A percentile compares a stretch with the other conserved stretches of the same genome.
Evolutionary conservation across 30 jellyfish, hydroid and myxozoan species (phyloP).

Genomic region (Nemopilema nomurai): DNA sequence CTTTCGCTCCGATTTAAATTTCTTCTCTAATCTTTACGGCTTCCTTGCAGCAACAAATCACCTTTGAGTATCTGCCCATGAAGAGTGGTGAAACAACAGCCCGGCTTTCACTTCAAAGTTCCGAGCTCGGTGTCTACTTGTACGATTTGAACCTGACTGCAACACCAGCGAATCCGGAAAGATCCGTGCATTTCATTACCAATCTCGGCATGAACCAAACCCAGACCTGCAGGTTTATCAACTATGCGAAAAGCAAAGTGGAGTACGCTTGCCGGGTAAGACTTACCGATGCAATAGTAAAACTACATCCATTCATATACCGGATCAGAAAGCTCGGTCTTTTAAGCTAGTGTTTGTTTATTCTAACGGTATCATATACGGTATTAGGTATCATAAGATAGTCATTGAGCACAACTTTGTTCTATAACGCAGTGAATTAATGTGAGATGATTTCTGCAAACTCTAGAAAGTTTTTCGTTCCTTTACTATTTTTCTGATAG

Average conservation of each 20-base stretch:
- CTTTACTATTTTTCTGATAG: too few relatives aligned
- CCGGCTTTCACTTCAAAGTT: slow-evolving; percentile 86
- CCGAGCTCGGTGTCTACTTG: slow-evolving; percentile 92
- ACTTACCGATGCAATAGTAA: too few relatives aligned
- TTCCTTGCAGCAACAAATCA: slow-evolving; percentile 76
- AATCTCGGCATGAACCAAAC: slow-evolving; percentile 92
- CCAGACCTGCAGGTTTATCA: slow-evolving; percentile 81
- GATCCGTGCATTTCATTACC: slow-evolving; percentile 90
- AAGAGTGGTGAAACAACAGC: slow-evolving; percentile 82
- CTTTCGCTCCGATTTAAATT: background rate
- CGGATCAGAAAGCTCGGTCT: too few relatives aligned
- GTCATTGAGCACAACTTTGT: too few relatives aligned
- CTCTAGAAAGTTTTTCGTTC: too few relatives aligned
- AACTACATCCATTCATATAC: too few relatives aligned
- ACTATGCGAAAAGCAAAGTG: slow-evolving; percentile 83
- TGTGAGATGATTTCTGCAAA: too few relatives aligned
- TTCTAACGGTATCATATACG: too few relatives aligned
- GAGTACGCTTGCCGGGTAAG: slow-evolving; percentile 93
- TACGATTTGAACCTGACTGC: slow-evolving; percentile 90
- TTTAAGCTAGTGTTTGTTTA: too few relatives aligned
- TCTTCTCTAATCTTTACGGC: background rate
- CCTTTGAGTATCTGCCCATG: slow-evolving; percentile 94
- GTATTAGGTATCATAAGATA: too few relatives aligned
- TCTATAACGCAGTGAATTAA: too few relatives aligned
- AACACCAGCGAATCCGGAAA: slow-evolving; percentile 88